Base-by-base conservation (phyloP, 2,797 vertebrate genomes). In the Eulemur mongoz region DNA sequence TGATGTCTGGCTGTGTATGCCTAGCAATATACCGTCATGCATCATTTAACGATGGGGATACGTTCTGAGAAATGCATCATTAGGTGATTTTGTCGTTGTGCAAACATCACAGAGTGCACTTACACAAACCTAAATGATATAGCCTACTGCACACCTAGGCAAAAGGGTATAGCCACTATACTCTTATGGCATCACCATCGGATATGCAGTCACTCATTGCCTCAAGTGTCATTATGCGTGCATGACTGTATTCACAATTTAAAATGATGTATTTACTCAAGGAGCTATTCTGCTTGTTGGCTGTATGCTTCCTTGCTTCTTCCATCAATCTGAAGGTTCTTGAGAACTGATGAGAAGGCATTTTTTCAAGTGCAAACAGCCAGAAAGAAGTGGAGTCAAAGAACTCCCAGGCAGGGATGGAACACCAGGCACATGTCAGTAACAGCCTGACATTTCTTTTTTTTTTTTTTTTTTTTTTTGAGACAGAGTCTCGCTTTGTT, bases 331-430 rank as follows among this genome's bases (percentile, higher is more conserved):
- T 91, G 69, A 86, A 92, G 52, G 12, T 92, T 86, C 57, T 70
- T 59, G 32, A 93, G 79, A 86, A 91, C 22, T 52, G 86, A 92
- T 25, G 0, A 80, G 61, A 83, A 80, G n/a, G 35, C 79, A 67
- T 93, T 95, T 65, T 27, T 57, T 85, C 67, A 89, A 96, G 43
- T 65, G 13, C 69, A 95, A 94, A 96, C 15, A 94, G 52, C 40
- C 43, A 48, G 54, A 88, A 63, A 38, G 30, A 48, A 52, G 75
- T 13, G 30, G 22, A 97, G 69, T 73, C 54, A 67, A 81, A 80
- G 61, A 65, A 76, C 3, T 80, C 67, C 40, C 17, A 52, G 20
- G 10, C 7, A 40, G 69, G 83, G 94, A 92, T 35, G 54, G 48
- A 40, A 82, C 10, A 40, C 5, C 13, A 69, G 30, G 52, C 38